Percentiles rank a stretch among this genome's conserved stretches.
Conservation (phyloP, 2,888 invertebrate genomes). For the Drosophila flavopinicola region DNA sequence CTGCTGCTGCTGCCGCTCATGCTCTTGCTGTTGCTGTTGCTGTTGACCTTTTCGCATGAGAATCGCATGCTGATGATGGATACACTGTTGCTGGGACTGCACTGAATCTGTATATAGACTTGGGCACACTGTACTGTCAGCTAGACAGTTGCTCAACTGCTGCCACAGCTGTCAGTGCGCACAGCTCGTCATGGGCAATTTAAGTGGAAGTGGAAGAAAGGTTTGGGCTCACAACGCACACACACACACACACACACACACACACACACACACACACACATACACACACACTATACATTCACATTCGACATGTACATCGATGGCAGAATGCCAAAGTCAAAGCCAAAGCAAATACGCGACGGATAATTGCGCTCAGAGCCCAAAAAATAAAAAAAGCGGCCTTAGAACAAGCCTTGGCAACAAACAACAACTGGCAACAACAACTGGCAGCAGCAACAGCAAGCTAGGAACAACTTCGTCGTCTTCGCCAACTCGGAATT, state of each 20-base stretch:
- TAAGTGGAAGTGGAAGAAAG: constrained; percentile 80
- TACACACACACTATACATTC: constrained; percentile 29
- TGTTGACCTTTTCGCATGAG: constrained; percentile 79
- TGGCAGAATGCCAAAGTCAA: constrained; percentile 57
- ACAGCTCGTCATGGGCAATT: constrained; percentile 81
- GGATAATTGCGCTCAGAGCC: constrained; percentile 68
- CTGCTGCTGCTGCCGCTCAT: constrained; percentile 14
- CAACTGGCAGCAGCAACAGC: constrained; percentile 37
- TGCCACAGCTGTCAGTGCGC: constrained; percentile 73
- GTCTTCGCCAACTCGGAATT: constrained; percentile 72
- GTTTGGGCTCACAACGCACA: constrained; percentile 34
- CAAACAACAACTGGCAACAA: constrained; percentile 29
- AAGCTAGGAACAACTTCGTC: constrained; percentile 55
- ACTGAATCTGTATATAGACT: constrained; percentile 38
- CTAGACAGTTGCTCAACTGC: constrained; percentile 63
- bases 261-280: constrained; percentile 15
- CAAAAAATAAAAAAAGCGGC: constrained; percentile 36
- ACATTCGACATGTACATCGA: constrained; percentile 56
- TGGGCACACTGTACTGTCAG: constrained; percentile 70
- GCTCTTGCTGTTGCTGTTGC: constrained; percentile 26
- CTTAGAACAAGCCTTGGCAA: constrained; percentile 46
- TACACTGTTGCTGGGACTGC: constrained; percentile 53
- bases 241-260: constrained; percentile 2
- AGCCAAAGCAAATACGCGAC: constrained; percentile 59
- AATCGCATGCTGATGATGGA: constrained; percentile 77